phyloP scores from a whole-genome alignment of 2,797 vertebrate species.

The Gymnoscopelus braueri region DNA sequence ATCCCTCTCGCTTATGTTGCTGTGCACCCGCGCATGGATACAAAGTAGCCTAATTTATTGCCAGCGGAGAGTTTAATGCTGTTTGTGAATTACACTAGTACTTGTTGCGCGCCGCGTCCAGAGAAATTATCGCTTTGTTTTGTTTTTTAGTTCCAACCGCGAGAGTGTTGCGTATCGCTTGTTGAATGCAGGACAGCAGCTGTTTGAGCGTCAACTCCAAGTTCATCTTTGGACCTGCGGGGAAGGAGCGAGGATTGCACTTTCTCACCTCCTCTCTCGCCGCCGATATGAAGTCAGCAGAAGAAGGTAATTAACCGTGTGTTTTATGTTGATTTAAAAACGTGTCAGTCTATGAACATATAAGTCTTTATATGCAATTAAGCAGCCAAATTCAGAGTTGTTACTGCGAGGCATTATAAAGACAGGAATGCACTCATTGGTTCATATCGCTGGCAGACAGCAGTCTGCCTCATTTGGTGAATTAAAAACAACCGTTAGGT shows the following conservation, averaged over 20 bases:
- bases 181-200: slow-evolving; percentile 83
- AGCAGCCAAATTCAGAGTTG: too few relatives aligned
- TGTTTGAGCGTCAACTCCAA: slow-evolving; percentile 75
- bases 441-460: too few relatives aligned
- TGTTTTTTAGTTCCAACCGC: slow-evolving; percentile 19
- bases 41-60: slow-evolving; percentile 19
- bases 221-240: slow-evolving; percentile 84
- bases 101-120: not conserved
- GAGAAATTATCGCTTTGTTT: not conserved
- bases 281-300: slow-evolving; percentile 93
- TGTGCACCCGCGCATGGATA: not conserved
- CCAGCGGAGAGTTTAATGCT: not conserved
- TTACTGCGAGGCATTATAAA: too few relatives aligned
- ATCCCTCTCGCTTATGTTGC: too few relatives aligned
- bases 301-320: slow-evolving; percentile 86
- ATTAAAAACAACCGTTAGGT: too few relatives aligned
- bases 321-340: not conserved
- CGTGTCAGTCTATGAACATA: too few relatives aligned
- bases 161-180: slow-evolving; percentile 70
- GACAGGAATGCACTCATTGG: too few relatives aligned
- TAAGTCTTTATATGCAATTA: too few relatives aligned
- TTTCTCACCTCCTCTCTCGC: slow-evolving; percentile 74
- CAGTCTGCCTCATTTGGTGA: too few relatives aligned
- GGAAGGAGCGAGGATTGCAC: slow-evolving; percentile 77
- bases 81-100: slow-evolving; percentile 39